phyloP scores from a whole-genome alignment of 2,797 vertebrate genomes.

The Coregonus ussuriensis region DNA sequence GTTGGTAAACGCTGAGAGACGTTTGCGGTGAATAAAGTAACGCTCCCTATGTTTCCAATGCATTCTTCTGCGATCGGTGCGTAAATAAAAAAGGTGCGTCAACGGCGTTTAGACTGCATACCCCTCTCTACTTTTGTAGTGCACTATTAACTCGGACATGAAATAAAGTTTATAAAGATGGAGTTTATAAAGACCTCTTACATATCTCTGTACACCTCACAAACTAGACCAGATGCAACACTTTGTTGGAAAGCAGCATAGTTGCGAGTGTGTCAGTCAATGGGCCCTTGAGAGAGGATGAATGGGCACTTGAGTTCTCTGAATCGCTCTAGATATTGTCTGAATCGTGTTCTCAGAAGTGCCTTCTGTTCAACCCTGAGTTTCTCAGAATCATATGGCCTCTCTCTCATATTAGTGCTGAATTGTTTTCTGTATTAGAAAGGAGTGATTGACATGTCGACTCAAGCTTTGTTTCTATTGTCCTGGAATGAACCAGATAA shows the following conservation, averaged over 20 bases:
- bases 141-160: too few species aligned
- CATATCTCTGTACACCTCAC: too few species aligned
- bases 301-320: neutral
- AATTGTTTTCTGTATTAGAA: neutral
- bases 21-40: neutral
- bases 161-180: too few species aligned
- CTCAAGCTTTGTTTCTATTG: neutral
- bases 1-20: neutral
- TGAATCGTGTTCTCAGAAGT: slow-evolving; percentile 37
- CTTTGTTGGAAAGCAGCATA: too few species aligned
- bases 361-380: slow-evolving; percentile 38
- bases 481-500: neutral
- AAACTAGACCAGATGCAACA: too few species aligned
- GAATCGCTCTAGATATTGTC: neutral
- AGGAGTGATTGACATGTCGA: neutral
- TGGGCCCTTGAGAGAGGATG: too few species aligned
- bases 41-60: neutral
- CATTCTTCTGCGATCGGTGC: neutral
- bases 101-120: neutral
- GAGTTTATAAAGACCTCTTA: too few species aligned
- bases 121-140: neutral
- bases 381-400: neutral
- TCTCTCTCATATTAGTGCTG: slow-evolving; percentile 31
- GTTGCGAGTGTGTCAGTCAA: too few species aligned
- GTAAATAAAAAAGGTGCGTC: neutral